Percentiles rank a stretch among this genome's conserved stretches.
Evolutionary conservation across 2,797 vertebrate species (phyloP).

Genomic region (Coluber constrictor): DNA sequence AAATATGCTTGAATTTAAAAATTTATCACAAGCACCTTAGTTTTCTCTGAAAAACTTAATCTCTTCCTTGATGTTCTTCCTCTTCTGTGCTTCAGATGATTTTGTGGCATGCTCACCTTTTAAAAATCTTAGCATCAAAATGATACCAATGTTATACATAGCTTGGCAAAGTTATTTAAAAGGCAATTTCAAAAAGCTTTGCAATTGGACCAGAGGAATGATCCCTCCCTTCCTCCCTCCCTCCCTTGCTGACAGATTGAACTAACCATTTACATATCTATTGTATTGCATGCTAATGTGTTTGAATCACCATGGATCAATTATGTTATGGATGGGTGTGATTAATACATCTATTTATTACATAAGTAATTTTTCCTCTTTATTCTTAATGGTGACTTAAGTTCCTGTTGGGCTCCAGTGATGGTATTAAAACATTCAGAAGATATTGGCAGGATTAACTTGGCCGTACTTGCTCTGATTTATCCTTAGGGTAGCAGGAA

Average conservation of each 20-base stretch:
- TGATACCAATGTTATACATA: not conserved
- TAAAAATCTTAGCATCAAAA: not conserved
- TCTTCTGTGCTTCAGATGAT: not conserved
- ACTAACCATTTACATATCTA: not conserved
- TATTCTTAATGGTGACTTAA: constrained; percentile 10
- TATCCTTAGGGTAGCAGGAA: not conserved
- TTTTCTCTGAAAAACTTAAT: not conserved
- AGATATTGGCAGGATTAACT: not conserved
- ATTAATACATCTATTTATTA: not conserved
- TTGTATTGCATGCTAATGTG: constrained; percentile 12
- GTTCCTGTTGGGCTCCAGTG: not conserved
- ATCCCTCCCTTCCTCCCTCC: not conserved
- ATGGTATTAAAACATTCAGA: not conserved
- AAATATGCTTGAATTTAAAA: not conserved
- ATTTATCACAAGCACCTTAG: not conserved
- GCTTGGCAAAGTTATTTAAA: not conserved
- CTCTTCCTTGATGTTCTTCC: not conserved
- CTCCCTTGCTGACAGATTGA: not conserved
- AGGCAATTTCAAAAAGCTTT: not conserved
- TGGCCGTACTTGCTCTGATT: not conserved
- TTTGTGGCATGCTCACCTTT: not conserved
- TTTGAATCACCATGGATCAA: not conserved
- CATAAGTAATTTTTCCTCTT: constrained; percentile 17
- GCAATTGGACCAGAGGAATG: not conserved
- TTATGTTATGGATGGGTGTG: not conserved